These are phyloP conservation scores for Cyprinodon tularosa DNA, from an alignment of 2,113 vertebrate species.

Conservation along the genomic window DNA sequence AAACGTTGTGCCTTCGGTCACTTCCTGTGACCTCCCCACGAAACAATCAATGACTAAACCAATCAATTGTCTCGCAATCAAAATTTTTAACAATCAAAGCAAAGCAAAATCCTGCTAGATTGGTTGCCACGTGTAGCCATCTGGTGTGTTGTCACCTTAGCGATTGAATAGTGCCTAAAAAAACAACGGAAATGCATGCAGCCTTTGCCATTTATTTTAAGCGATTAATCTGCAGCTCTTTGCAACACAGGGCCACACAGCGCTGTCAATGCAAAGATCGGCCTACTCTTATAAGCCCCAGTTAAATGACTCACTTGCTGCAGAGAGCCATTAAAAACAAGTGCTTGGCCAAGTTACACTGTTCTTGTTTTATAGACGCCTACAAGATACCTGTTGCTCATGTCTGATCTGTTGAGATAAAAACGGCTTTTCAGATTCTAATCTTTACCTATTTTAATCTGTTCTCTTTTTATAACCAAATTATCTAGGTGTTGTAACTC, in stretches of 20 bases:
- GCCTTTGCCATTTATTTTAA: constrained; percentile 57
- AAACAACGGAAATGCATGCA: constrained; percentile 57
- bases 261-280: constrained; percentile 55
- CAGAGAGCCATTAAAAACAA: constrained; percentile 32
- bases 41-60: constrained; percentile 61
- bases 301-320: constrained; percentile 26
- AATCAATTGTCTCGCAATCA: constrained; percentile 67
- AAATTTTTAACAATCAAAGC: constrained; percentile 74
- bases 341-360: constrained; percentile 35
- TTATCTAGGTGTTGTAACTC: neutral
- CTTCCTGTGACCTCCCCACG: constrained; percentile 49
- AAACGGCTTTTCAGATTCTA: neutral
- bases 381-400: neutral
- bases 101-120: constrained; percentile 38
- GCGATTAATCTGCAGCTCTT: constrained; percentile 42
- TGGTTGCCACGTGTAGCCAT: constrained; percentile 44
- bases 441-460: neutral
- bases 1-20: constrained; percentile 80
- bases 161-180: constrained; percentile 75
- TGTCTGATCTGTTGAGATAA: neutral
- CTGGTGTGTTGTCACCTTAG: constrained; percentile 66
- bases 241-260: constrained; percentile 46
- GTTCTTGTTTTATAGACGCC: neutral
- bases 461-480: neutral
- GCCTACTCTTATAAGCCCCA: constrained; percentile 39